Percentiles rank a stretch among this genome's conserved stretches.
Conservation (phyloP, 1,140 invertebrate genomes). For the Centruroides sculpturatus region DNA sequence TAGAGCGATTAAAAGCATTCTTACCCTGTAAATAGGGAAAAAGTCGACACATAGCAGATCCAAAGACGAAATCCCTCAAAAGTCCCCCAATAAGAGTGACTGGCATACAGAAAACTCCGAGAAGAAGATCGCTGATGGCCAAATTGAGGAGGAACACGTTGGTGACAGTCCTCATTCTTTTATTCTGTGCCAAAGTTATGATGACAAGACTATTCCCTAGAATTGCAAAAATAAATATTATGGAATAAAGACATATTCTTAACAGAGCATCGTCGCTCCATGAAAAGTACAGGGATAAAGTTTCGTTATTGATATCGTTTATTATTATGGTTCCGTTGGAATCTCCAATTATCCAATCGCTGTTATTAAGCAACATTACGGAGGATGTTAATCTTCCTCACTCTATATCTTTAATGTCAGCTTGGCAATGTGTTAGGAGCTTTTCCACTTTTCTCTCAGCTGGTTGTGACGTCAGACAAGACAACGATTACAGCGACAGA, state of each 20-base stretch:
- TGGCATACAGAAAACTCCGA: constrained; percentile 73
- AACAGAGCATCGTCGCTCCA: constrained; percentile 1
- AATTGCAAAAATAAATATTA: constrained; percentile 29
- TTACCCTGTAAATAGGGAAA: constrained; percentile 75
- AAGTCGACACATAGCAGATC: constrained; percentile 59
- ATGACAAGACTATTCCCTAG: constrained; percentile 31
- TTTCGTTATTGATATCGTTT: no score
- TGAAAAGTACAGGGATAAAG: no score
- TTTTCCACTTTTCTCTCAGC: no score
- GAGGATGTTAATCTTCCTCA: no score
- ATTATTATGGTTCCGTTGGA: no score
- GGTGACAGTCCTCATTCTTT: constrained; percentile 32
- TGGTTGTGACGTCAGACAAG: no score
- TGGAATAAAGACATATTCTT: constrained; percentile 19
- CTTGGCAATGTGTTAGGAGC: no score
- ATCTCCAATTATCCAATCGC: no score
- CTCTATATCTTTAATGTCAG: no score
- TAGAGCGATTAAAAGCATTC: constrained; percentile 9
- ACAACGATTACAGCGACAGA: no score
- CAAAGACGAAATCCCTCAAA: constrained; percentile 67
- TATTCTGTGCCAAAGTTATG: constrained; percentile 29
- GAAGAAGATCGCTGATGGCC: constrained; percentile 62
- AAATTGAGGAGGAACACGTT: constrained; percentile 33
- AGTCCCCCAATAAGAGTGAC: constrained; percentile 70
- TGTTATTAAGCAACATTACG: no score